These are phyloP conservation scores for Vanacampus margaritifer DNA, from an alignment of 2,113 vertebrate genomes.

Conservation along the genomic window DNA sequence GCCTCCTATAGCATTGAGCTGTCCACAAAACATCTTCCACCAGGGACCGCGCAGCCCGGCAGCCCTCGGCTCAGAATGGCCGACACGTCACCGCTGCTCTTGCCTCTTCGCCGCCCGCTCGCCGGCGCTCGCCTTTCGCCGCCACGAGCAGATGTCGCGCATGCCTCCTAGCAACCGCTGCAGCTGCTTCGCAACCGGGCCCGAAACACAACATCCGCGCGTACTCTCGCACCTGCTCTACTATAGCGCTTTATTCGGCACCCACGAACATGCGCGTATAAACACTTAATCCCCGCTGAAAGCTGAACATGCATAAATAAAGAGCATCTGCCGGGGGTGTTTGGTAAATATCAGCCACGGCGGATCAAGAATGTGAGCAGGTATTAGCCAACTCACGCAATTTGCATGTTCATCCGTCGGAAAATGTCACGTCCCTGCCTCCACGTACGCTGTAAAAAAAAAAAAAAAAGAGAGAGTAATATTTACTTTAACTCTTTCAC, in stretches of 20 bases:
- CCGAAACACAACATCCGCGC: too few relatives aligned
- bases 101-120: background rate
- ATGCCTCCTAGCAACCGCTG: background rate
- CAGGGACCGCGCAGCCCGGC: background rate
- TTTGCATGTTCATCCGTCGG: background rate
- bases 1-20: background rate
- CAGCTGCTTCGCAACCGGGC: background rate
- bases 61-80: background rate
- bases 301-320: background rate
- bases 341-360: background rate
- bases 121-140: background rate
- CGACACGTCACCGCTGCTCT: background rate
- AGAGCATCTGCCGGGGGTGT: background rate
- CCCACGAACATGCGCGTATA: background rate
- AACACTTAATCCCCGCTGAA: background rate
- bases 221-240: background rate
- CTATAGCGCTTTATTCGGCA: background rate
- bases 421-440: background rate
- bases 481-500: too few relatives aligned
- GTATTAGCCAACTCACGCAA: background rate
- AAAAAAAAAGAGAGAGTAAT: too few relatives aligned
- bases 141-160: constrained; percentile 4
- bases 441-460: background rate
- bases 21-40: background rate
- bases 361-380: background rate